Conservation (phyloP, 2,113 vertebrate genomes). For the Diglossa brunneiventris region DNA sequence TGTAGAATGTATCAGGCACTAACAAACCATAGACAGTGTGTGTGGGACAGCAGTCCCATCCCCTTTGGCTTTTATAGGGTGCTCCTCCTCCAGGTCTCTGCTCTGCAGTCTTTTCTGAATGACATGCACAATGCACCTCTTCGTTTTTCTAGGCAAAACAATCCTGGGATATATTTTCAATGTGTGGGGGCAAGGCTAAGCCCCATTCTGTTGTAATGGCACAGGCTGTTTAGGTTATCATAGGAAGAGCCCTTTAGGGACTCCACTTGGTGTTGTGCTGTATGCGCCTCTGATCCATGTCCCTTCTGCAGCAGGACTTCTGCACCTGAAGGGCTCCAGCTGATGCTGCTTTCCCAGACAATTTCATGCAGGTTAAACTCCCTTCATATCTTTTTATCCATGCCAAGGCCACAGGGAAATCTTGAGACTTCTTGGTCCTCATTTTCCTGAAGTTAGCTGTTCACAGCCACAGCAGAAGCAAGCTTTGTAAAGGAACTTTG, state of each 20-base stretch:
- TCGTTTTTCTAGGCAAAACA: neutral
- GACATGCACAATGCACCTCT: neutral
- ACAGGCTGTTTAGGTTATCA: neutral
- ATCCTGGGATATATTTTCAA: neutral
- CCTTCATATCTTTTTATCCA: neutral
- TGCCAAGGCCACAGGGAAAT: neutral
- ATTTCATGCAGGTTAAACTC: neutral
- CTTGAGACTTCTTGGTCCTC: neutral
- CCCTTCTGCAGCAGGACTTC: neutral
- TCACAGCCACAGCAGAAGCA: neutral
- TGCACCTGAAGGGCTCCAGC: neutral
- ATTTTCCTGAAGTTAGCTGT: neutral
- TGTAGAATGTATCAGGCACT: neutral
- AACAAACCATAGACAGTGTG: neutral
- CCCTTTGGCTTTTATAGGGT: neutral
- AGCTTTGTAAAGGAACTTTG: neutral
- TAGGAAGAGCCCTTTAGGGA: neutral
- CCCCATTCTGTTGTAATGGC: neutral
- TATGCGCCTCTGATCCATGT: neutral
- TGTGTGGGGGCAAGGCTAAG: rapidly evolving
- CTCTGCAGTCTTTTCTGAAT: neutral
- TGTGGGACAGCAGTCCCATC: neutral
- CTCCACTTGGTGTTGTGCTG: neutral
- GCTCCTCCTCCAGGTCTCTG: neutral
- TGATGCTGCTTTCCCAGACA: neutral